Percentiles rank a stretch among this genome's conserved stretches.
These are phyloP conservation scores for Salvelinus fontinalis DNA, from an alignment of 2,113 vertebrate species.

Conservation along the genomic window DNA sequence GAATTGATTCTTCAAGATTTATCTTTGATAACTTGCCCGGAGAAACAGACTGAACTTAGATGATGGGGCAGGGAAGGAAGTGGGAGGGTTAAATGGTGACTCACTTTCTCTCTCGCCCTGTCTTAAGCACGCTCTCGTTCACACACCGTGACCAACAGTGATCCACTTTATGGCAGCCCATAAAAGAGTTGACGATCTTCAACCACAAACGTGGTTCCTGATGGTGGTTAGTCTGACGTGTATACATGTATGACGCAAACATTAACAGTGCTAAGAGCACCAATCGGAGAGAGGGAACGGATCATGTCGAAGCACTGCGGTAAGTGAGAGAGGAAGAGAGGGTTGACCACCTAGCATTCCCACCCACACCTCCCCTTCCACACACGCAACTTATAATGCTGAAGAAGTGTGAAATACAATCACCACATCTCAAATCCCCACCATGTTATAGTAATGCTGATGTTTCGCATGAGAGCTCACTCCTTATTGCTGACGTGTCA, in stretches of 20 bases:
- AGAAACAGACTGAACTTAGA: no score
- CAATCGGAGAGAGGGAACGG: constrained; percentile 50
- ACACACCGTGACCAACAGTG: constrained; percentile 36
- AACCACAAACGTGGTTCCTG: constrained; percentile 33
- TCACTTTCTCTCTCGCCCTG: not conserved
- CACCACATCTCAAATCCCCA: constrained; percentile 24
- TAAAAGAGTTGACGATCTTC: constrained; percentile 35
- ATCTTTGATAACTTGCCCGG: no score
- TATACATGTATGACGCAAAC: constrained; percentile 49
- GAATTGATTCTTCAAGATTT: no score
- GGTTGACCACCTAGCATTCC: not conserved
- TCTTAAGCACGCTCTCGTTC: not conserved
- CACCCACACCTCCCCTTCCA: not conserved
- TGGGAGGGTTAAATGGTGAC: constrained; percentile 8
- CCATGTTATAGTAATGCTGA: not conserved
- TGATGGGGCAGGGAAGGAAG: not conserved
- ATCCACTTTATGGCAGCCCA: constrained; percentile 22
- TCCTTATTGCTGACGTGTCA: constrained; percentile 56
- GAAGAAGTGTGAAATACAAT: constrained; percentile 36
- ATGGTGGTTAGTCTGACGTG: constrained; percentile 60
- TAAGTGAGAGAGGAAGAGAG: constrained; percentile 32
- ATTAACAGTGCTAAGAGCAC: constrained; percentile 56
- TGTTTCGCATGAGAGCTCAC: constrained; percentile 45
- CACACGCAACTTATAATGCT: constrained; percentile 28
- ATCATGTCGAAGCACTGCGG: constrained; percentile 54